Evolutionary conservation across 1,140 invertebrate species (phyloP).

Genomic region (Holotrichia oblita): DNA sequence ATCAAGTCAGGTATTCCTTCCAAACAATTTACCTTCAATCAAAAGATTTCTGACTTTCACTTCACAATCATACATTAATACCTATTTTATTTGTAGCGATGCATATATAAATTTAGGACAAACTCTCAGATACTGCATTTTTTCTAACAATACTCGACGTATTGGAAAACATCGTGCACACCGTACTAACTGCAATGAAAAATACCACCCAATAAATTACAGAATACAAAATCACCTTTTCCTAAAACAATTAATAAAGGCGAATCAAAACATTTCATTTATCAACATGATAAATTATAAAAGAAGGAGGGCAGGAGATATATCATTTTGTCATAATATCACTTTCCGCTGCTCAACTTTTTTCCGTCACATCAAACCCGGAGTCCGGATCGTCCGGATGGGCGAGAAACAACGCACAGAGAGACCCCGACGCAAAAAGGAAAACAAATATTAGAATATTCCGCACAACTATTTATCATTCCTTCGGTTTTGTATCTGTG

Average conservation of each 20-base stretch:
- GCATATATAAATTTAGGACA: too few species aligned
- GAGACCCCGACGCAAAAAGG: background rate
- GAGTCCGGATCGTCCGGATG: background rate
- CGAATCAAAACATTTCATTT: conserved; percentile 13
- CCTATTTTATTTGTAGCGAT: too few species aligned
- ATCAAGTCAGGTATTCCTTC: too few species aligned
- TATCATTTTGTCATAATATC: conserved; percentile 18
- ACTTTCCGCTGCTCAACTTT: conserved; percentile 11
- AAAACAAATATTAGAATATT: conserved; percentile 22
- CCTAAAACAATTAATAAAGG: conserved; percentile 8
- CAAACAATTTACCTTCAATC: too few species aligned
- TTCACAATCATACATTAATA: too few species aligned
- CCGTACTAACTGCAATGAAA: background rate
- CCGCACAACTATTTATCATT: conserved; percentile 12
- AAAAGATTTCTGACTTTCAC: too few species aligned
- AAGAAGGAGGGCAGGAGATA: background rate
- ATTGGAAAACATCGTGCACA: too few species aligned
- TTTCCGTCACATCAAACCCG: conserved; percentile 9
- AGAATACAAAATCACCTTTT: conserved; percentile 5
- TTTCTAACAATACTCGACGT: too few species aligned
- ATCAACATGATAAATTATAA: conserved; percentile 18
- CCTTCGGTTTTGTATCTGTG: background rate
- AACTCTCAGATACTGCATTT: too few species aligned
- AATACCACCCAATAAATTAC: background rate
- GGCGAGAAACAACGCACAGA: conserved; percentile 14